phyloP scores from a whole-genome alignment of 2,113 vertebrate species.

The Melozone crissalis region DNA sequence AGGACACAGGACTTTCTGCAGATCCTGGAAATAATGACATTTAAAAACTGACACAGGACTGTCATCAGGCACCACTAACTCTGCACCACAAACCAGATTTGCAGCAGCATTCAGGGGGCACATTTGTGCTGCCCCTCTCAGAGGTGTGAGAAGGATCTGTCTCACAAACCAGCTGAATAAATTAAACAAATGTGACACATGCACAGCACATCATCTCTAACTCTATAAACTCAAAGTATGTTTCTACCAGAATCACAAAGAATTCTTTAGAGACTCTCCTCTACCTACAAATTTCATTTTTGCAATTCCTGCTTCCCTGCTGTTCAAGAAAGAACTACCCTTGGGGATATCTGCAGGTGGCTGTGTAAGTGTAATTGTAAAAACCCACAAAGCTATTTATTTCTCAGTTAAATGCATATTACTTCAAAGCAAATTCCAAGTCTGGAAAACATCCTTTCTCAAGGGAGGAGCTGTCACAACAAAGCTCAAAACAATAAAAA shows the following conservation, averaged over 20 bases:
- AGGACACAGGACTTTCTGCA: not conserved
- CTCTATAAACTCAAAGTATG: not conserved
- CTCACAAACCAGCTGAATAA: not conserved
- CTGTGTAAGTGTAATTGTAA: not conserved
- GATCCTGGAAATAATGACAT: not conserved
- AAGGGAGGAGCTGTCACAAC: not conserved
- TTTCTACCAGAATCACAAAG: not conserved
- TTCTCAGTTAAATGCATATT: not conserved
- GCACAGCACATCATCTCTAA: not conserved
- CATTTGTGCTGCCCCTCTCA: not conserved
- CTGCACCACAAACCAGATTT: not conserved
- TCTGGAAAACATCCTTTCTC: not conserved
- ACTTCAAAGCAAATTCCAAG: not conserved
- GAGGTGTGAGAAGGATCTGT: not conserved
- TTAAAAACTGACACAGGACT: not conserved
- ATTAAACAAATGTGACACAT: not conserved
- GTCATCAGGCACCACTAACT: not conserved
- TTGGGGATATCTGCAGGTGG: not conserved
- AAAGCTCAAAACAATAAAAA: not conserved
- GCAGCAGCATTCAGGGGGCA: not conserved
- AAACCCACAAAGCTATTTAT: not conserved
- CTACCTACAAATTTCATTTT: not conserved
- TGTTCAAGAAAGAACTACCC: not conserved
- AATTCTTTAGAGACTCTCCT: not conserved
- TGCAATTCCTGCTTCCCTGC: not conserved